Conservation (phyloP, 2,113 vertebrate species). For the Hepsetus odoe region DNA sequence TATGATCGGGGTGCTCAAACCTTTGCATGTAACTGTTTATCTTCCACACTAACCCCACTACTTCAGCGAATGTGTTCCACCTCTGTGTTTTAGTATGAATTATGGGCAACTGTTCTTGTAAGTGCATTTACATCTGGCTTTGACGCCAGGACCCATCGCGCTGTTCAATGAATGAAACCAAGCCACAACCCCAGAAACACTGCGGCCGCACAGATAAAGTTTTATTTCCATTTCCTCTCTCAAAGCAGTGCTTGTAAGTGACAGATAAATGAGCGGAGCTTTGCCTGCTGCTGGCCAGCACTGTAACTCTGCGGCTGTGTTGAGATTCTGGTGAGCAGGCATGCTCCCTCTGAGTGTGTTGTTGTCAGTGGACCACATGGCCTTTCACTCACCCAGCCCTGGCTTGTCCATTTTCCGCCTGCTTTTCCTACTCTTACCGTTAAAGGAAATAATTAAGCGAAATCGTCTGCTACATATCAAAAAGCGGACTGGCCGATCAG, state of each 20-base stretch:
- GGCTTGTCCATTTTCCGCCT: conserved; percentile 51
- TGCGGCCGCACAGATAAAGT: conserved; percentile 26
- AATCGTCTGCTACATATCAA: conserved; percentile 54
- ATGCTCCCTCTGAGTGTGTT: conserved; percentile 28
- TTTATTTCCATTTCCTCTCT: conserved; percentile 39
- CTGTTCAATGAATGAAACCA: conserved; percentile 32
- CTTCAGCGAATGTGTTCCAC: background rate
- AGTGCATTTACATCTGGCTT: conserved; percentile 31
- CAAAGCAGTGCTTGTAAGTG: conserved; percentile 39
- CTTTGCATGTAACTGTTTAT: conserved; percentile 4
- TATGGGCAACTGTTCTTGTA: conserved; percentile 13
- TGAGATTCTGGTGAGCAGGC: conserved; percentile 33
- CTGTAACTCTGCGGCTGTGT: conserved; percentile 29
- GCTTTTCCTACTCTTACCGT: conserved; percentile 52
- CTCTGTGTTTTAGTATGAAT: background rate
- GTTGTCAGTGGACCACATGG: conserved; percentile 45
- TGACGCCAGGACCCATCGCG: background rate
- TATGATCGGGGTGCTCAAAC: too few relatives aligned
- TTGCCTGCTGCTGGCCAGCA: conserved; percentile 25
- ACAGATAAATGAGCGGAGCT: conserved; percentile 37
- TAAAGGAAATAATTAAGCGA: conserved; percentile 57
- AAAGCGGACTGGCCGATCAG: conserved; percentile 37
- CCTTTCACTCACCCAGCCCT: conserved; percentile 32
- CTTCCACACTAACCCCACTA: background rate
- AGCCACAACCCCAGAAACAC: conserved; percentile 31